A percentile compares a stretch with the other conserved stretches of the same genome.
phyloP scores from a whole-genome alignment of 2,888 invertebrate genomes.

The Nasonovia ribisnigri region DNA sequence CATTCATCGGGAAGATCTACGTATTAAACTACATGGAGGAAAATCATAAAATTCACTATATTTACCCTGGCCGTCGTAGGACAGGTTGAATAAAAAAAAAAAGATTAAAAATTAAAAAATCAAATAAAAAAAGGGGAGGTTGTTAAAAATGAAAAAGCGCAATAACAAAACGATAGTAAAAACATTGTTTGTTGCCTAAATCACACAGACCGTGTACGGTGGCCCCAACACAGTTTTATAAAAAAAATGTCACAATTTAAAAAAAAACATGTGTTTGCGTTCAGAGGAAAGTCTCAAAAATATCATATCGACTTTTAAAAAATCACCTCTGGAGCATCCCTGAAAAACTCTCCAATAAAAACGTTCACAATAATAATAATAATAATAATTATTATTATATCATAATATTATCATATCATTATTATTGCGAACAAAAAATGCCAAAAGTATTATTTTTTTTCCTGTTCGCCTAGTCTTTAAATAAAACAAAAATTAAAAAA shows the following conservation, averaged over 20 bases:
- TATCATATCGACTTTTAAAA: constrained; percentile 56
- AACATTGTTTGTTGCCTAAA: constrained; percentile 51
- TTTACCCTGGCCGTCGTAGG: neutral
- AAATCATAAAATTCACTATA: constrained; percentile 28
- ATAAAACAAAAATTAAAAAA: constrained; percentile 53
- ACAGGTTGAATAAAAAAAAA: constrained; percentile 69
- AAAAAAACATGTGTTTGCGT: constrained; percentile 29
- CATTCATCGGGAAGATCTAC: neutral
- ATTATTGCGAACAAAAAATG: constrained; percentile 48
- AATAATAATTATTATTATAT: too few relatives aligned
- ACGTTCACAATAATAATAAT: constrained; percentile 30
- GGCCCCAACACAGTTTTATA: constrained; percentile 57
- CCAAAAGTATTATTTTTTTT: constrained; percentile 62
- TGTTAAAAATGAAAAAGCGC: constrained; percentile 65
- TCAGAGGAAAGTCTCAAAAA: constrained; percentile 63
- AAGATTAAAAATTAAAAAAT: constrained; percentile 63
- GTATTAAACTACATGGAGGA: neutral
- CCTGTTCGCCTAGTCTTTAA: constrained; percentile 16
- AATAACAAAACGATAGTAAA: constrained; percentile 64
- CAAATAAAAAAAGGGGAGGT: constrained; percentile 60
- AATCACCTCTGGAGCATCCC: constrained; percentile 56
- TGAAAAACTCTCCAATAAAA: constrained; percentile 52
- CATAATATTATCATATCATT: neutral
- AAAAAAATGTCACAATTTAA: constrained; percentile 62
- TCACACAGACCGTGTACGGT: constrained; percentile 62